These are phyloP conservation scores for Cephus rjabovi DNA, from an alignment of 2,888 invertebrate genomes.

Conservation along the genomic window DNA sequence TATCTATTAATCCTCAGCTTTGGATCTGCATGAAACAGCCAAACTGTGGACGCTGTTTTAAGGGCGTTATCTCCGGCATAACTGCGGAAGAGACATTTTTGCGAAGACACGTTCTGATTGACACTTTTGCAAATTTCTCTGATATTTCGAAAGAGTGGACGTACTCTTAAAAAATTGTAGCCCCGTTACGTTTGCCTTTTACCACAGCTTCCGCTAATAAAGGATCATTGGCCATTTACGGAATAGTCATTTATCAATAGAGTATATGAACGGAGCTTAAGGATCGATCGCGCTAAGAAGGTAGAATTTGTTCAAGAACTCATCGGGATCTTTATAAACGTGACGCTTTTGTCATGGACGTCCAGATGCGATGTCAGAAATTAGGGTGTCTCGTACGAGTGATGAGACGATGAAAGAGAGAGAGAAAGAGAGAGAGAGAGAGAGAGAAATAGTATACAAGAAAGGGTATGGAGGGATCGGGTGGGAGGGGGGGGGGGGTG, in stretches of 20 bases:
- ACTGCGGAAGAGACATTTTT: not conserved
- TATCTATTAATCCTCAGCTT: conserved; percentile 54
- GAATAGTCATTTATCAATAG: not conserved
- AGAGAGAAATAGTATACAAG: not conserved
- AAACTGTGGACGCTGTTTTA: conserved; percentile 8
- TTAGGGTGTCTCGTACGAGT: not conserved
- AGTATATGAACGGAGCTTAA: not conserved
- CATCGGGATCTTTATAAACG: not conserved
- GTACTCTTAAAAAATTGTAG: not conserved
- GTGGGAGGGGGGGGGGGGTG: not conserved
- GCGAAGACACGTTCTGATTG: not conserved
- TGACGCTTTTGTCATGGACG: not conserved
- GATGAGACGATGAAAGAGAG: not conserved
- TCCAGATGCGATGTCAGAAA: not conserved
- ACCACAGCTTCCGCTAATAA: not conserved
- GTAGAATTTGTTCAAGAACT: not conserved
- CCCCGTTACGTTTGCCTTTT: not conserved
- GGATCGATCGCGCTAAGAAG: not conserved
- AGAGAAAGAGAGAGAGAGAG: not conserved
- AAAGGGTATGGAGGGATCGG: not conserved
- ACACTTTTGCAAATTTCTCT: not conserved
- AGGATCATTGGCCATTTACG: too few species aligned
- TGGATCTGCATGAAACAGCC: conserved; percentile 36
- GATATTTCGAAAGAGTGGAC: not conserved
- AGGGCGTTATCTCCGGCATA: not conserved